These are phyloP conservation scores for Limulus polyphemus DNA, from an alignment of 2,888 invertebrate genomes.

Conservation along the genomic window DNA sequence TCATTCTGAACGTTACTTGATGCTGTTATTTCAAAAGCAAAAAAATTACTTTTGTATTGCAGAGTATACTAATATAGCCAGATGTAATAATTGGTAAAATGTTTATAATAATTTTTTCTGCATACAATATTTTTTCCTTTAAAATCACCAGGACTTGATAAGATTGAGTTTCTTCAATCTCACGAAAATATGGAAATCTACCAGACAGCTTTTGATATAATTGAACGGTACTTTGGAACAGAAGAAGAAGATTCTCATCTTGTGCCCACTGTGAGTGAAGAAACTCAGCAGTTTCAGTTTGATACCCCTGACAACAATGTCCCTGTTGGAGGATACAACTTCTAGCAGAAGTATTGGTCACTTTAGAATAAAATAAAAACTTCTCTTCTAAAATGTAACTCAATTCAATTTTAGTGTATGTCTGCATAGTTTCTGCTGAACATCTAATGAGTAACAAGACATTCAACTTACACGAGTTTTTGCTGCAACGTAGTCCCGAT, in stretches of 20 bases:
- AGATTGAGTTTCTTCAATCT: conserved; percentile 93
- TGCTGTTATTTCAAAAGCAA: no score
- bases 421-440: no score
- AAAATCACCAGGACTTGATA: conserved; percentile 64
- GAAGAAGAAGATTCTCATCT: conserved; percentile 55
- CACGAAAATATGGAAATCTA: conserved; percentile 95
- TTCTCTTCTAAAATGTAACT: no score
- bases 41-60: no score
- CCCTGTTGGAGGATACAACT: conserved; percentile 21
- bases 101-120: neutral
- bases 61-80: neutral
- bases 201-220: conserved; percentile 91
- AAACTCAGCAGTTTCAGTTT: conserved; percentile 46
- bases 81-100: neutral
- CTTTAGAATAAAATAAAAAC: no score
- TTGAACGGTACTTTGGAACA: conserved; percentile 89
- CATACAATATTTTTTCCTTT: conserved; percentile 3
- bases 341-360: conserved; percentile 3
- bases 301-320: conserved; percentile 29
- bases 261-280: conserved; percentile 55
- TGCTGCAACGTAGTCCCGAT: no score
- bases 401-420: no score
- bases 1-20: no score
- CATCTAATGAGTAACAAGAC: no score
- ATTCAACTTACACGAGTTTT: no score